phyloP scores from a whole-genome alignment of 2,888 invertebrate genomes.

The Diarsia brunnea region DNA sequence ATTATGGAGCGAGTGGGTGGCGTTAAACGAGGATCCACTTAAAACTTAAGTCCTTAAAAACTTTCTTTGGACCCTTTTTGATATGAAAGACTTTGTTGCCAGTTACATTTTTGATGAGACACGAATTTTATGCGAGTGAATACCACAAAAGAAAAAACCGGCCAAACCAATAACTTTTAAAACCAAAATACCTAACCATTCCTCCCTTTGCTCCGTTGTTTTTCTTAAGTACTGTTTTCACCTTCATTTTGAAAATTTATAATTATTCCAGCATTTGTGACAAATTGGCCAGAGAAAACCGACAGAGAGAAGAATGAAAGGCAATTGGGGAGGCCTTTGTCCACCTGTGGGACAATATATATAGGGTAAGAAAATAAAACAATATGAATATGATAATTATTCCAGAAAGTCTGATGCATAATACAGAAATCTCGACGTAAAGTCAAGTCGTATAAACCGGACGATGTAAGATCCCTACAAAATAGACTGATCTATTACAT shows the following conservation, averaged over 20 bases:
- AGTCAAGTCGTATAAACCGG: background rate
- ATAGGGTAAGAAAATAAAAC: too few species aligned
- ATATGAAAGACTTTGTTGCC: background rate
- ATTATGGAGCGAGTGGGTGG: background rate
- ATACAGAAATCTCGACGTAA: background rate
- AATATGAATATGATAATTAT: too few species aligned
- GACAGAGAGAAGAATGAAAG: too few species aligned
- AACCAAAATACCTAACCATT: background rate
- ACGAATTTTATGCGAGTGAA: background rate
- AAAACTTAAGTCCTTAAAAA: conserved; percentile 45
- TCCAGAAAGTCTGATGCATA: background rate
- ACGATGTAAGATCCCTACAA: too few species aligned
- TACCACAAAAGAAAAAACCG: background rate
- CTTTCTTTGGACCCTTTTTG: conserved; percentile 16
- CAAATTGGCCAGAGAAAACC: too few species aligned
- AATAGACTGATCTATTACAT: too few species aligned
- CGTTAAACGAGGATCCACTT: conserved; percentile 34
- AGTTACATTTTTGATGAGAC: conserved; percentile 8
- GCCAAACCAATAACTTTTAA: background rate
- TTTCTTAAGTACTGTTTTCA: too few species aligned
- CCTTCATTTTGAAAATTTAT: too few species aligned
- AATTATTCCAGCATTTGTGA: too few species aligned
- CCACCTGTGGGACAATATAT: too few species aligned
- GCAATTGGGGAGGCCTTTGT: too few species aligned
- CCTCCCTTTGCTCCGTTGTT: too few species aligned